Evolutionary conservation across 1,140 invertebrate species (phyloP).

Genomic region (Lepidotrigona ventralis): DNA sequence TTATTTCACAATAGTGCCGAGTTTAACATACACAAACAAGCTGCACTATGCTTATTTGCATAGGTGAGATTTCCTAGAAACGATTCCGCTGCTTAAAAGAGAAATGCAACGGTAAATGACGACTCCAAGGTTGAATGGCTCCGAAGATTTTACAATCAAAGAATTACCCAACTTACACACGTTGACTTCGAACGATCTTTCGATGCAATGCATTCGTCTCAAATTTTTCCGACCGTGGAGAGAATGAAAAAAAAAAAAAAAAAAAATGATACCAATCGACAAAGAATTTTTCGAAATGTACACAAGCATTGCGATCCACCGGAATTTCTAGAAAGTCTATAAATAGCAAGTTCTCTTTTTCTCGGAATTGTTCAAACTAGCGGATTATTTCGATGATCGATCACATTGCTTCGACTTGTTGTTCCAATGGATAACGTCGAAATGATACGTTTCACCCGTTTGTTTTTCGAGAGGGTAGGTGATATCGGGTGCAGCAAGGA

Average conservation of each 20-base stretch:
- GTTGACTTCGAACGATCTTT: background rate
- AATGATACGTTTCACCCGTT: background rate
- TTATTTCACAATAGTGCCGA: background rate
- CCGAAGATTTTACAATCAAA: too few relatives aligned
- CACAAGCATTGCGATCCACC: background rate
- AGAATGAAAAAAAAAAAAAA: too few relatives aligned
- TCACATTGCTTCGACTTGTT: background rate
- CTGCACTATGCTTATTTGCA: too few relatives aligned
- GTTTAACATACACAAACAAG: background rate
- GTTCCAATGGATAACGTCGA: background rate
- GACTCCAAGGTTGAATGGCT: too few relatives aligned
- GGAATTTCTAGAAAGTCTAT: background rate
- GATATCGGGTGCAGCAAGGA: conserved; percentile 35
- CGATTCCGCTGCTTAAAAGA: background rate
- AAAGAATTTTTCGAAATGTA: background rate
- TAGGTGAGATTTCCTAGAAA: background rate
- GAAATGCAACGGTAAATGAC: too few relatives aligned
- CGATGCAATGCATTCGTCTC: background rate
- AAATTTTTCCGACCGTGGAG: background rate
- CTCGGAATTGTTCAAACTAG: background rate
- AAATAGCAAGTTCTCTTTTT: conserved; percentile 6
- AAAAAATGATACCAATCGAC: background rate
- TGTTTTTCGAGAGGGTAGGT: conserved; percentile 26
- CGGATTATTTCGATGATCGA: background rate
- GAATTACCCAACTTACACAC: background rate